Evolutionary conservation across 2,797 vertebrate species (phyloP).

Genomic region (Hoplostethus atlanticus): DNA sequence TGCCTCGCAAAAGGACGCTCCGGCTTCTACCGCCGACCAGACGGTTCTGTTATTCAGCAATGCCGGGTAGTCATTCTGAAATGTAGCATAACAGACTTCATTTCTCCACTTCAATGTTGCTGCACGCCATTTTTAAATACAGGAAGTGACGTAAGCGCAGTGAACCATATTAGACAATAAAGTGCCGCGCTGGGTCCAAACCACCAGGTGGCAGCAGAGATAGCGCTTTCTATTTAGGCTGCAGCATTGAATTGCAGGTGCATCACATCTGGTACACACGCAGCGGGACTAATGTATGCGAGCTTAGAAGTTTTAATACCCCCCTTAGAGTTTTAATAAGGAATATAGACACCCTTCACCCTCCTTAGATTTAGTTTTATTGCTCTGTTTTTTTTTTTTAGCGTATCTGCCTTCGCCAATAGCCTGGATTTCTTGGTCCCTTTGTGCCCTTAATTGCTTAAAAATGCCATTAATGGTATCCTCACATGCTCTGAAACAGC

Average conservation of each 20-base stretch:
- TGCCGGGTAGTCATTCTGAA: not conserved
- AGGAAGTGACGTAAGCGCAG: slow-evolving; percentile 65
- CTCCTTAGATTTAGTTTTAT: not conserved
- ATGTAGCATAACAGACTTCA: slow-evolving; percentile 43
- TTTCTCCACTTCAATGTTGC: not conserved
- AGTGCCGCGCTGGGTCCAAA: rapidly evolving
- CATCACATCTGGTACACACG: slow-evolving; percentile 45
- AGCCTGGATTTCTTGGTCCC: no score
- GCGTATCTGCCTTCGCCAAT: not conserved
- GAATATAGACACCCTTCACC: not conserved
- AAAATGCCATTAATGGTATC: not conserved
- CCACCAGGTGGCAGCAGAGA: slow-evolving; percentile 57
- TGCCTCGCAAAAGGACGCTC: not conserved
- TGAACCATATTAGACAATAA: no score
- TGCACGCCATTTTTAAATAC: slow-evolving; percentile 79
- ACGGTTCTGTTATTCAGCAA: not conserved
- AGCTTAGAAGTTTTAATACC: slow-evolving; percentile 53
- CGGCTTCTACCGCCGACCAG: slow-evolving; percentile 17
- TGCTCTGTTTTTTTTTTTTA: not conserved
- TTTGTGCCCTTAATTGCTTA: not conserved
- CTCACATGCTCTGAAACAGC: slow-evolving; percentile 7
- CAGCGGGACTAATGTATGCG: slow-evolving; percentile 17
- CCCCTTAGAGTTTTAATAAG: slow-evolving; percentile 9
- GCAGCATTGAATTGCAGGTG: slow-evolving; percentile 24
- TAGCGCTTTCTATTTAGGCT: not conserved